Evolutionary conservation across 2,797 vertebrate species (phyloP).

Genomic region (Chelonia mydas): DNA sequence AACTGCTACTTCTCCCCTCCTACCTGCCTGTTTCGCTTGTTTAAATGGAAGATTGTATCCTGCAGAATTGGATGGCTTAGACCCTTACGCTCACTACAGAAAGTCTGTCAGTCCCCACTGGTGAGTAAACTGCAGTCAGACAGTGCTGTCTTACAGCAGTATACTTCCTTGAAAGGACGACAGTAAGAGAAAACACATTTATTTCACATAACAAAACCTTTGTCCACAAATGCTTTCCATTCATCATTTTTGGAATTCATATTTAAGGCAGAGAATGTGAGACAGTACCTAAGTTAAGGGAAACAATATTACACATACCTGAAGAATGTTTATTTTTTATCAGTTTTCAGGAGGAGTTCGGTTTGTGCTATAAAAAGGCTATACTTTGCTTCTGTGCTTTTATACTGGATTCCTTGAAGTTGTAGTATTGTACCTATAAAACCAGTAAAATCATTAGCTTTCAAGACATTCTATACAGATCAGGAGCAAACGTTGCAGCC

Average conservation of each 20-base stretch:
- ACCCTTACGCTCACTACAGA: not conserved
- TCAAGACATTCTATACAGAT: rapidly evolving
- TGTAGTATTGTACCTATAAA: not conserved
- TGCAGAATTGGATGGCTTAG: not conserved
- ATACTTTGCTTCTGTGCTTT: not conserved
- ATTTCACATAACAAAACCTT: not conserved
- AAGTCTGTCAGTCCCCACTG: no score
- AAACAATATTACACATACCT: not conserved
- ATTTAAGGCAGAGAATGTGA: not conserved
- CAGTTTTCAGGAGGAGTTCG: not conserved
- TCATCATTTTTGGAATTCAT: not conserved
- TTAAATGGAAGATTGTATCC: not conserved
- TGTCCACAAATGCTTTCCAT: not conserved
- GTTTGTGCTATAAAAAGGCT: not conserved
- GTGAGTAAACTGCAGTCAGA: not conserved
- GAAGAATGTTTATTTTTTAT: not conserved
- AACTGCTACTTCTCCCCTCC: not conserved
- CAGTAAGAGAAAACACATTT: not conserved
- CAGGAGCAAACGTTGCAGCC: not conserved
- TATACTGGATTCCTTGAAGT: not conserved
- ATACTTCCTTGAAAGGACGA: not conserved
- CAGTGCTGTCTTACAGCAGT: not conserved
- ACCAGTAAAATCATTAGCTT: not conserved
- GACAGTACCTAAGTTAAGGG: not conserved
- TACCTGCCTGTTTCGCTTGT: not conserved